phyloP scores from a whole-genome alignment of 92 coral and sea anemone genomes.

The Parazoanthus atlanticus region DNA sequence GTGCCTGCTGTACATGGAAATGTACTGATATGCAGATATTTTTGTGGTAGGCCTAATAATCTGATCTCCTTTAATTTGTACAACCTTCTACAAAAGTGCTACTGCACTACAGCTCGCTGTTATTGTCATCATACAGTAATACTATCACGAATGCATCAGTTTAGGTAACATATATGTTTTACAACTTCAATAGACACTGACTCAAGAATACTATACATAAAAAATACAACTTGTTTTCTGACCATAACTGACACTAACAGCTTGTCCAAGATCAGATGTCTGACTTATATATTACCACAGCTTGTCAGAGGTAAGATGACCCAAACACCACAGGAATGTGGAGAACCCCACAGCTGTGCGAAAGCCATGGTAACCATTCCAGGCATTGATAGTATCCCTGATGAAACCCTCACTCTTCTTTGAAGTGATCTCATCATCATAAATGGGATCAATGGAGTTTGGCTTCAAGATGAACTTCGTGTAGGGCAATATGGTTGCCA shows the following conservation, averaged over 20 bases:
- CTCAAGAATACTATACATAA: too few species aligned
- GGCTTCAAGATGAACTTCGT: slow-evolving; percentile 75
- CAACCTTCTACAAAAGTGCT: too few species aligned
- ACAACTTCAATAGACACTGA: too few species aligned
- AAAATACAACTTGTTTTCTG: too few species aligned
- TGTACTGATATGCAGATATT: too few species aligned
- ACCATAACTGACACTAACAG: neutral
- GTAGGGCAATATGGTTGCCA: slow-evolving; percentile 72
- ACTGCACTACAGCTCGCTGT: too few species aligned
- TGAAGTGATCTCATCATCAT: slow-evolving; percentile 72
- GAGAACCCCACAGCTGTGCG: slow-evolving; percentile 66
- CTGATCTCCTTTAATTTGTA: too few species aligned
- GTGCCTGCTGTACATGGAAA: too few species aligned
- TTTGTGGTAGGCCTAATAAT: too few species aligned
- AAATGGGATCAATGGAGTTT: slow-evolving; percentile 86
- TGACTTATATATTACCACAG: slow-evolving; percentile 6
- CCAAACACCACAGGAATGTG: slow-evolving; percentile 67
- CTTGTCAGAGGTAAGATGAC: slow-evolving; percentile 43
- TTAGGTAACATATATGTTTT: too few species aligned
- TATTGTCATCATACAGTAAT: too few species aligned
- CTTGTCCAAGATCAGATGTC: neutral
- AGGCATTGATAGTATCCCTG: slow-evolving; percentile 71
- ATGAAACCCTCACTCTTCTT: slow-evolving; percentile 74
- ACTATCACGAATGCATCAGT: too few species aligned
- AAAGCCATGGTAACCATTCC: slow-evolving; percentile 78